phyloP scores from a whole-genome alignment of 1,140 invertebrate species.

The Lordiphosa mommai region DNA sequence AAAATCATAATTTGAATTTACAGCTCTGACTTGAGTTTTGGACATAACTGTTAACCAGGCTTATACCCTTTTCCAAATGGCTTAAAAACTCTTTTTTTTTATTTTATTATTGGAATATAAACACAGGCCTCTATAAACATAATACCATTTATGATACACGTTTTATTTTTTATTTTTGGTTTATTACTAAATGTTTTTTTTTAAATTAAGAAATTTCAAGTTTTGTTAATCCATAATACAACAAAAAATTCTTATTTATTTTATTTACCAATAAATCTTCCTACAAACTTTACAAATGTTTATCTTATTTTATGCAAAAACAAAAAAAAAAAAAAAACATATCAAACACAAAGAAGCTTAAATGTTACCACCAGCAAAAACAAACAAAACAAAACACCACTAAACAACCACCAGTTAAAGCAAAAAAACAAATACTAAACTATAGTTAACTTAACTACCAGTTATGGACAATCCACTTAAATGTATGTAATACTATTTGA shows the following conservation, averaged over 20 bases:
- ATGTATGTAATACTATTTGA: constrained; percentile 34
- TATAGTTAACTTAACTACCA: constrained; percentile 68
- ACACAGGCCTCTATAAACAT: too few relatives aligned
- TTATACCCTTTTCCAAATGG: too few relatives aligned
- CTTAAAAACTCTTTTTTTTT: too few relatives aligned
- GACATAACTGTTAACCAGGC: too few relatives aligned
- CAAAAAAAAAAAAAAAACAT: too few relatives aligned
- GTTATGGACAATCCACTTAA: constrained; percentile 65
- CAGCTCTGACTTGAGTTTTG: too few relatives aligned
- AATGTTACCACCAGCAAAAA: constrained; percentile 34
- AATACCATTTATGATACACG: too few relatives aligned
- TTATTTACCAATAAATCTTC: constrained; percentile 68
- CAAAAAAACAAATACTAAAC: constrained; percentile 32
- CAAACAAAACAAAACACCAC: constrained; percentile 50
- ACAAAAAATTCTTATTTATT: constrained; percentile 63
- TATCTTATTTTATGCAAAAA: not conserved
- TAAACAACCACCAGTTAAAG: constrained; percentile 42
- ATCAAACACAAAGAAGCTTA: too few relatives aligned
- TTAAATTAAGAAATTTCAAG: constrained; percentile 52
- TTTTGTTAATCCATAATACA: constrained; percentile 68
- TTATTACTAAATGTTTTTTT: constrained; percentile 65
- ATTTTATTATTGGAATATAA: too few relatives aligned
- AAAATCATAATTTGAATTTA: too few relatives aligned
- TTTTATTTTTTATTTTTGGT: constrained; percentile 55
- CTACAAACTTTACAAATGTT: constrained; percentile 18